These are phyloP conservation scores for Melinopterus prodromus DNA, from an alignment of 2,888 invertebrate species.

Conservation along the genomic window DNA sequence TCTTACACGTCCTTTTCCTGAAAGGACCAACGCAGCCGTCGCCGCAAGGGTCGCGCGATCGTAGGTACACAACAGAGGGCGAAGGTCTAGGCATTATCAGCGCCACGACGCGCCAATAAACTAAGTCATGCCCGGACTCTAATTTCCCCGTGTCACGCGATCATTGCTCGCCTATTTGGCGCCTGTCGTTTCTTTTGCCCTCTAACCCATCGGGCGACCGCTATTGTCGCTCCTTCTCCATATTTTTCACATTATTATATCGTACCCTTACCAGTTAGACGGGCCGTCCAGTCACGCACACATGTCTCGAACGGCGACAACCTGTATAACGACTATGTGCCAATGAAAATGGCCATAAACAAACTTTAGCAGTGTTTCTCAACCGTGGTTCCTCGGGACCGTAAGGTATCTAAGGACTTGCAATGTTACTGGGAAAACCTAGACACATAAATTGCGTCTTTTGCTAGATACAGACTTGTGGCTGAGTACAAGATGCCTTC, in stretches of 20 bases:
- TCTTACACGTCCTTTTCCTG: neutral
- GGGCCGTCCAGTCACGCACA: constrained; percentile 41
- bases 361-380: too few species aligned
- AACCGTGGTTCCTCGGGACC: too few species aligned
- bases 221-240: constrained; percentile 34
- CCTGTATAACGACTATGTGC: too few species aligned
- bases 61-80: constrained; percentile 14
- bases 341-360: too few species aligned
- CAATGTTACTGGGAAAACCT: too few species aligned
- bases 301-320: constrained; percentile 22
- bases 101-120: constrained; percentile 42
- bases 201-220: constrained; percentile 38
- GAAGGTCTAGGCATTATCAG: constrained; percentile 37
- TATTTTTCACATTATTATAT: constrained; percentile 36
- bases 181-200: constrained; percentile 43
- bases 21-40: neutral
- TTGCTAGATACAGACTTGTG: too few species aligned
- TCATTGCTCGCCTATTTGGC: constrained; percentile 47
- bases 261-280: constrained; percentile 25
- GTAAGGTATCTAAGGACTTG: too few species aligned
- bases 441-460: too few species aligned
- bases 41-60: neutral
- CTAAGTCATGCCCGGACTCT: constrained; percentile 50
- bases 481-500: too few species aligned
- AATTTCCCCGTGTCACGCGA: constrained; percentile 50